Base-by-base conservation (phyloP, 1,140 invertebrate genomes). In the Chlorops oryzae region DNA sequence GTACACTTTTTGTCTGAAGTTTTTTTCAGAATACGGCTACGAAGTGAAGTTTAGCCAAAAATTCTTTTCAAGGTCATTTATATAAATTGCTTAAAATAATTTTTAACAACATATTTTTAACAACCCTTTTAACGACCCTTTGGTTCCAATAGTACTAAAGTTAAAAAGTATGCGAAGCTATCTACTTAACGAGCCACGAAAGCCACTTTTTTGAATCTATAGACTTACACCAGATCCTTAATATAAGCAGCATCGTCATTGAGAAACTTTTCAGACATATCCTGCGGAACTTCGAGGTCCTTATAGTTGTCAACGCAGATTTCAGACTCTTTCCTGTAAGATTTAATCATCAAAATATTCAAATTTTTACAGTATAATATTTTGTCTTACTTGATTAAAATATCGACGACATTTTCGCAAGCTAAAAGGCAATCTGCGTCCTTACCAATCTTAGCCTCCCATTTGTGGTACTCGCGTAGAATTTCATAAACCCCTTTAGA, bases 331-430 rank as follows among this genome's bases (percentile, higher is more conserved):
- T 89, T 92, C 59, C 88, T 87, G 53, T 21, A 72, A 69, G 55
- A 24, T 13, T 7, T 32, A 41, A 28, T 47, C n/a, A n/a, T n/a
- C n/a, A n/a, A n/a, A n/a, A n/a, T n/a, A n/a, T n/a, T n/a, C n/a
- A n/a, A n/a, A n/a, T 32, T 9, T 32, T 9, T 32, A 32, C 27
- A 32, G n/a, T 32, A 32, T 6, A 32, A 32, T 32, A 22, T 1
- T 24, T 25, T 18, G 28, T 83, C 81, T 76, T 72, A 85, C 82
- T 79, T 83, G 46, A 96, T 92, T 34, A 96, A 73, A 58, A 96
- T 85, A 63, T 95, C 88, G 1, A 95, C 86, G 22, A 95, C 77
- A 74, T 95, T 90, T 75, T 92, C 89, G 73, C 85, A 91, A 5
- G 81, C 83, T 21, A 83, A 65, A 41, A 83, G 71, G 12, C 77